phyloP scores from a whole-genome alignment of 2,888 invertebrate species.

The Euproctis similis region DNA sequence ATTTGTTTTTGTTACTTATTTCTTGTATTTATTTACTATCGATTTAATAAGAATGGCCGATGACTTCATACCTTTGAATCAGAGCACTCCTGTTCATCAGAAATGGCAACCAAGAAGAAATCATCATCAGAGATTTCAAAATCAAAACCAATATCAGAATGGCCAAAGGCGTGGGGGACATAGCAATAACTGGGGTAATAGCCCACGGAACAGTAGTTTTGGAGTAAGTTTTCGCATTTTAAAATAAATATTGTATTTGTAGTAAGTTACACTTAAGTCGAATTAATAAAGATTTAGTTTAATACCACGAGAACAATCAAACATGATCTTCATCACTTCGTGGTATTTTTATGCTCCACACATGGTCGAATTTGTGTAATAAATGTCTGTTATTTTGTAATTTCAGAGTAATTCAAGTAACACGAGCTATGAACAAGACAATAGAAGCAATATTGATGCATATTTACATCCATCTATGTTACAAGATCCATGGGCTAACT shows the following conservation, averaged over 20 bases:
- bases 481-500: constrained; percentile 58
- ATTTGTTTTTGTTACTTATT: not conserved
- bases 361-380: no score
- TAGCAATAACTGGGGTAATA: constrained; percentile 41
- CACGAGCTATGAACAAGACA: constrained; percentile 41
- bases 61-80: constrained; percentile 59
- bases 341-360: no score
- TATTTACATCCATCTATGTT: constrained; percentile 65
- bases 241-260: no score
- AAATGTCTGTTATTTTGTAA: no score
- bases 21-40: not conserved
- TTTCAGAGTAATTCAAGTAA: constrained; percentile 57
- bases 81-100: constrained; percentile 55
- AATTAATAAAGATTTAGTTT: no score
- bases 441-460: constrained; percentile 43
- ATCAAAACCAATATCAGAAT: constrained; percentile 31
- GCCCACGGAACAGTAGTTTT: constrained; percentile 47
- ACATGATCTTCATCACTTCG: no score
- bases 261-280: no score
- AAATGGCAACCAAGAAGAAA: constrained; percentile 41
- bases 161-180: constrained; percentile 31
- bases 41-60: constrained; percentile 53
- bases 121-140: constrained; percentile 31
- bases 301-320: no score
- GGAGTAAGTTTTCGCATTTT: constrained; percentile 38